These are phyloP conservation scores for Sphenodon punctatus DNA, from an alignment of 2,797 vertebrate genomes.

Conservation along the genomic window DNA sequence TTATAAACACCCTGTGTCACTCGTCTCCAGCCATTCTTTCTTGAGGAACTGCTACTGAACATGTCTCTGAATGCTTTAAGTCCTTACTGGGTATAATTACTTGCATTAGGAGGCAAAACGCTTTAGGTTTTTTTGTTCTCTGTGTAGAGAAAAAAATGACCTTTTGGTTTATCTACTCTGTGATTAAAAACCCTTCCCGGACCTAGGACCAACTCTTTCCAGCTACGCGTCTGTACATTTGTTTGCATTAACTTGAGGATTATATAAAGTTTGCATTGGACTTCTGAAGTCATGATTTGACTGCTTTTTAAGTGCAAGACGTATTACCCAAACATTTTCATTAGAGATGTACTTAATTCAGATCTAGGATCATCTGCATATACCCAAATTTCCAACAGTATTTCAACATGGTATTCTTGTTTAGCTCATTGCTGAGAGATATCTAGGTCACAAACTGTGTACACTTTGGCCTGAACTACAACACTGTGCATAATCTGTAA, in stretches of 20 bases:
- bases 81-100: neutral
- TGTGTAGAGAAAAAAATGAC: neutral
- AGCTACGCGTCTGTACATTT: neutral
- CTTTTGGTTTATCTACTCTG: neutral
- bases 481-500: no score
- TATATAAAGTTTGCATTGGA: neutral
- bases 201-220: neutral
- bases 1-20: no score
- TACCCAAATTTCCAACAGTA: neutral
- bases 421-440: neutral
- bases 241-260: neutral
- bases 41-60: conserved; percentile 25
- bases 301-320: neutral
- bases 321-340: neutral
- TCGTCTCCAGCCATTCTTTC: conserved; percentile 3
- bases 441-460: neutral
- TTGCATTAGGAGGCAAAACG: conserved; percentile 3
- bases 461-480: no score
- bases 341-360: neutral
- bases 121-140: neutral
- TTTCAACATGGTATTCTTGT: neutral
- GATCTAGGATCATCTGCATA: neutral
- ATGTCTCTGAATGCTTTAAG: neutral
- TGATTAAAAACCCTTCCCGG: neutral
- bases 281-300: neutral